These are phyloP conservation scores for Achatina immaculata DNA, from an alignment of 1,140 invertebrate species.

Conservation along the genomic window DNA sequence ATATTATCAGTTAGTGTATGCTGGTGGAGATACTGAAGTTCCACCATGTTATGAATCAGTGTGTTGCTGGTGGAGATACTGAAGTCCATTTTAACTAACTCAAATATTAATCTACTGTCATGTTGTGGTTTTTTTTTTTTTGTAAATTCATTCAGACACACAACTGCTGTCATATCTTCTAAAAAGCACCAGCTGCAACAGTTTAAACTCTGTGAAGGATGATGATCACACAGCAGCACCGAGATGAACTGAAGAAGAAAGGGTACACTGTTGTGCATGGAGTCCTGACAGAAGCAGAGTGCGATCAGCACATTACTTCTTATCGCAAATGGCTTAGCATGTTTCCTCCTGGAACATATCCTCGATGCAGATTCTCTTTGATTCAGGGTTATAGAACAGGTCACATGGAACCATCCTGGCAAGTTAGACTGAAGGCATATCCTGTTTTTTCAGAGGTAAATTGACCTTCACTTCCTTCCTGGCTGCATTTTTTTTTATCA, in stretches of 20 bases:
- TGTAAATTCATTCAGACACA: no score
- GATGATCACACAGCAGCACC: conserved; percentile 45
- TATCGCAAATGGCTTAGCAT: conserved; percentile 47
- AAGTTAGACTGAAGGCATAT: conserved; percentile 49
- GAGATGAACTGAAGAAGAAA: conserved; percentile 47
- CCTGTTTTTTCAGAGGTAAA: conserved; percentile 48
- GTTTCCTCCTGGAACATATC: conserved; percentile 44
- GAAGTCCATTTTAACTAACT: no score
- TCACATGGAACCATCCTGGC: conserved; percentile 58
- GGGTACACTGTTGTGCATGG: conserved; percentile 51
- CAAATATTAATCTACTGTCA: no score
- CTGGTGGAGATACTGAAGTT: no score
- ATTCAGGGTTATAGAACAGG: conserved; percentile 52
- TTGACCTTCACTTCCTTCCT: no score
- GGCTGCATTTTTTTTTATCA: no score
- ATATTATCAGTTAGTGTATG: no score
- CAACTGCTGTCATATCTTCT: no score
- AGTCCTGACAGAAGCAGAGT: conserved; percentile 49
- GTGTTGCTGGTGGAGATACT: no score
- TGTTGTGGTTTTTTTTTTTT: no score
- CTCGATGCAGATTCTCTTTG: conserved; percentile 42
- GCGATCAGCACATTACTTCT: conserved; percentile 42
- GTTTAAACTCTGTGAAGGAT: background rate
- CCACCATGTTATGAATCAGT: no score
- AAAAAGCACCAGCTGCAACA: no score